phyloP scores from a whole-genome alignment of 2,113 vertebrate genomes.

The Nibea coibor region DNA sequence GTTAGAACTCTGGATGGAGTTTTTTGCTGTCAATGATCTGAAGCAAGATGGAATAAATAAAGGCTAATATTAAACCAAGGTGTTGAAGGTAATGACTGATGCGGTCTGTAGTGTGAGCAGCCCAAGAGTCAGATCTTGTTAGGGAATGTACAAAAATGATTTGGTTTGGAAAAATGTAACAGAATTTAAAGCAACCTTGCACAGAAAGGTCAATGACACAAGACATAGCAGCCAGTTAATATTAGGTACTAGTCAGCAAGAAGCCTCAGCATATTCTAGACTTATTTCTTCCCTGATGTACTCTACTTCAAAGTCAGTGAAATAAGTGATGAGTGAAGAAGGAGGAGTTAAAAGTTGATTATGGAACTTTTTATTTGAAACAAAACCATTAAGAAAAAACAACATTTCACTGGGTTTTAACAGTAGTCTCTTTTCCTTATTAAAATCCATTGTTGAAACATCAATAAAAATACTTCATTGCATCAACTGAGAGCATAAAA shows the following conservation, averaged over 20 bases:
- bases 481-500: conserved; percentile 48
- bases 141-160: neutral
- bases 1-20: neutral
- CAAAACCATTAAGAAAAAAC: conserved; percentile 44
- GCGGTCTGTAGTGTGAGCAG: neutral
- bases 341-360: neutral
- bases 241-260: no score
- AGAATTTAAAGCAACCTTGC: no score
- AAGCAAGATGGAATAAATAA: neutral
- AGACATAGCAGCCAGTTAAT: no score
- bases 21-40: conserved; percentile 14
- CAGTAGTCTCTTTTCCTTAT: conserved; percentile 65
- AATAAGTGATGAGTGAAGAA: neutral
- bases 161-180: neutral
- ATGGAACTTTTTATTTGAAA: conserved; percentile 72
- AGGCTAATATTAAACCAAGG: neutral
- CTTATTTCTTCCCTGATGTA: no score
- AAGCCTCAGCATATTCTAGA: no score
- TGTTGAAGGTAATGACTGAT: neutral
- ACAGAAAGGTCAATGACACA: neutral
- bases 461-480: conserved; percentile 65
- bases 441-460: conserved; percentile 68
- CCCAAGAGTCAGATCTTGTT: neutral
- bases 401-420: conserved; percentile 37
- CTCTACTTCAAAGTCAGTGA: neutral